Percentiles rank a stretch among this genome's conserved stretches.
phyloP scores from a whole-genome alignment of 2,797 vertebrate species.

The Hoplostethus mediterraneus region DNA sequence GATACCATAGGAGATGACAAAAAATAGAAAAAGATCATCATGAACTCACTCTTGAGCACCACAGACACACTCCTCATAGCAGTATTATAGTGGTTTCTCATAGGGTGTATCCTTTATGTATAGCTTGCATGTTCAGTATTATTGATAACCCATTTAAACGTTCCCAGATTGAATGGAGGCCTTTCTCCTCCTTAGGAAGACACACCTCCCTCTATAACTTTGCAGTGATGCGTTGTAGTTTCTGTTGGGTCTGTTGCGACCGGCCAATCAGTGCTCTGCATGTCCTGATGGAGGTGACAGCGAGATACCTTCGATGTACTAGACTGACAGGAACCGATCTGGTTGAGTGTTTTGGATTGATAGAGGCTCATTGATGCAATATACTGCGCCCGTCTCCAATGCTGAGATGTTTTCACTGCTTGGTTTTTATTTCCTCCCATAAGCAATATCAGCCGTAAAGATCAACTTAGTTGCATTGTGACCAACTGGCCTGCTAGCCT shows the following conservation, averaged over 20 bases:
- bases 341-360: background rate
- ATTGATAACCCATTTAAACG: background rate
- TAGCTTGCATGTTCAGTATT: too few species aligned
- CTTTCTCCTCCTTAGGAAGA: background rate
- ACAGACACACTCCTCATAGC: too few species aligned
- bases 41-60: background rate
- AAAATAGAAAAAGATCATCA: background rate
- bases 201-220: too few species aligned
- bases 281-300: conserved; percentile 32
- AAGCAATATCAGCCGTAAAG: too few species aligned
- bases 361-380: background rate
- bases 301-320: conserved; percentile 19
- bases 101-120: too few species aligned
- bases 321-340: conserved; percentile 13
- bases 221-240: conserved; percentile 11
- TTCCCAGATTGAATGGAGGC: background rate
- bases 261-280: too few species aligned
- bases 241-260: background rate
- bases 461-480: too few species aligned
- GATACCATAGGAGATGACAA: background rate
- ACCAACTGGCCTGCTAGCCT: too few species aligned
- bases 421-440: too few species aligned
- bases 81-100: too few species aligned
- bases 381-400: background rate
- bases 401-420: too few species aligned